Evolutionary conservation across 2,888 invertebrate species (phyloP), one percentile per base, ranked within the genome.

Genomic region (Hofmannophila pseudospretella): DNA sequence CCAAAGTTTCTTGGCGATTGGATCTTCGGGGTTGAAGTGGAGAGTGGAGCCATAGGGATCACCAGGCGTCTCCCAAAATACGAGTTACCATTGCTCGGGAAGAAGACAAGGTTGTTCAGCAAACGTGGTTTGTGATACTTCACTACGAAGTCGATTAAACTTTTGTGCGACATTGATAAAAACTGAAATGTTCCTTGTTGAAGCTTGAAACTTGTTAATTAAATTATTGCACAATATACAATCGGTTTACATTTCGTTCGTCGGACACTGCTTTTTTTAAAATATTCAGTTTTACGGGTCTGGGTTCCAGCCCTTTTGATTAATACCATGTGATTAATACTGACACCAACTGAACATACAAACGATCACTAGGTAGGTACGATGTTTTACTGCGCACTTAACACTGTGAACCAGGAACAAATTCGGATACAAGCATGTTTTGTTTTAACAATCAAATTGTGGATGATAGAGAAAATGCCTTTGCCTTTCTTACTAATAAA

Each of bases 81-180:
- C 1, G 75, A 84, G 51, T 85, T 86, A 13, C 84, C 85, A 57
- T 67, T 72, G 42, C 84, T 84, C n/a, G 86, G 85, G 37, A 84
- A 85, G 46, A 66, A 78, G 5, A 85, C 84, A 7, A 85, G 44
- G 49, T 67, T 84, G 49, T 85, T 86, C 29, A 86, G 47, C 35
- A 85, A 49, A 33, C 86, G 74, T 38, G 86, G 85, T 41, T 58
- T 69, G 48, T 82, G 82, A 50, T 84, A 86, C 54, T 77, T 84
- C 4, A 85, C 79, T 29, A 86, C 67, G 44, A 85, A 85, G 51
- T 86, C 84, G 28, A 85, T 79, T 10, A 85, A 50, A n/a, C 72
- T 76, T 66, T 67, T 82, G 37, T 71, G 72, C 14, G 77, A 74
- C 85, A 86, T 86, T 45, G 23, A 9, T 23, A 12, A 2, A 14